These are phyloP conservation scores for Silvanus unidentatus DNA, from an alignment of 2,888 invertebrate genomes.

Conservation along the genomic window DNA sequence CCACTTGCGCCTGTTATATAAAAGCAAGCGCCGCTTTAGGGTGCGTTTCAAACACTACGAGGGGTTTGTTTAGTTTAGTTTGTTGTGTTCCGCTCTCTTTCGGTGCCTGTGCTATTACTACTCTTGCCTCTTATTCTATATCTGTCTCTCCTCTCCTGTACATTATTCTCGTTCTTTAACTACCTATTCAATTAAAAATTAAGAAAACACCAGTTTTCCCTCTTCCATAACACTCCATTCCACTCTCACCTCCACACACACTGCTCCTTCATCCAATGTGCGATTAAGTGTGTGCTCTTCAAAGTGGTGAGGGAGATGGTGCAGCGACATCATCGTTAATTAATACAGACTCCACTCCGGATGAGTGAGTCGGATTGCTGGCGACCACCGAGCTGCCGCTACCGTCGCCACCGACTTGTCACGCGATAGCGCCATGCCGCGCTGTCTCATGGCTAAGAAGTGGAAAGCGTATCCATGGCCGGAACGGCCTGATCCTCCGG, in stretches of 20 bases:
- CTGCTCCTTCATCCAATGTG: background rate
- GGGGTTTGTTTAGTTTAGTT: constrained; percentile 52
- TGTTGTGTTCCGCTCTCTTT: constrained; percentile 39
- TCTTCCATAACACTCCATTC: too few species aligned
- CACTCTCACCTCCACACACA: too few species aligned
- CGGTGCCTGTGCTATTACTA: constrained; percentile 42
- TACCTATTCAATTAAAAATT: background rate
- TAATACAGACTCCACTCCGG: constrained; percentile 9
- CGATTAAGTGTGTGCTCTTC: background rate
- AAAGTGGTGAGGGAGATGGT: constrained; percentile 14
- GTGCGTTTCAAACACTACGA: constrained; percentile 52
- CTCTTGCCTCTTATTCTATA: constrained; percentile 27
- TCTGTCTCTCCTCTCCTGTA: constrained; percentile 25
- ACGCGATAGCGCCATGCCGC: constrained; percentile 66
- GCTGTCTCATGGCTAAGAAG: constrained; percentile 93
- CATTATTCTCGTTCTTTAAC: constrained; percentile 5
- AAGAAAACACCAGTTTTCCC: too few species aligned
- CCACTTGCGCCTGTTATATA: constrained; percentile 41
- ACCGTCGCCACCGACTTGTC: constrained; percentile 10
- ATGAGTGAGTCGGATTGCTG: constrained; percentile 10
- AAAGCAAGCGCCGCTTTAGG: constrained; percentile 46
- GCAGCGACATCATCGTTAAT: too few species aligned
- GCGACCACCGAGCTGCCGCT: constrained; percentile 12
- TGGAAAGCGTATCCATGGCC: constrained; percentile 84
- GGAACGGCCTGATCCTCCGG: constrained; percentile 50